A percentile compares a stretch with the other conserved stretches of the same genome.
Evolutionary conservation across 1,140 invertebrate species (phyloP).

Genomic region (Saxidomus purpurata): DNA sequence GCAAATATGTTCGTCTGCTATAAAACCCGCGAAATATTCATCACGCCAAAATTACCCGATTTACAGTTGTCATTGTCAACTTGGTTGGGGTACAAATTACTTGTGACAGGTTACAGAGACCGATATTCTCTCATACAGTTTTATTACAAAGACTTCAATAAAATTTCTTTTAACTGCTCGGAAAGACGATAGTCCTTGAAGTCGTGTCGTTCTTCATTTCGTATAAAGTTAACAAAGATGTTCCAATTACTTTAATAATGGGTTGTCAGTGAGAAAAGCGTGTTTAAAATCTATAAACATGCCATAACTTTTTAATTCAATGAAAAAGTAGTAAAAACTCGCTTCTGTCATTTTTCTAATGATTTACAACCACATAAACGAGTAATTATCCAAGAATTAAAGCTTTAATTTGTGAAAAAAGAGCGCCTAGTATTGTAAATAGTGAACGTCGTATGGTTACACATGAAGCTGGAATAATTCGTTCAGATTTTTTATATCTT

Average conservation of each 20-base stretch:
- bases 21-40: no score
- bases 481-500: neutral
- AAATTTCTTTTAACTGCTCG: neutral
- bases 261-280: constrained; percentile 16
- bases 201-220: neutral
- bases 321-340: constrained; percentile 41
- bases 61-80: neutral
- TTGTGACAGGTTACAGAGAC: neutral
- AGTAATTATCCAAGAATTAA: neutral
- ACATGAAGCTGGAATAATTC: neutral
- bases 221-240: constrained; percentile 29
- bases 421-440: neutral
- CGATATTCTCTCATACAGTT: neutral
- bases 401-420: constrained; percentile 3
- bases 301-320: constrained; percentile 45
- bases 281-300: constrained; percentile 47
- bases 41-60: no score
- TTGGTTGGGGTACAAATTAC: neutral
- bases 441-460: neutral
- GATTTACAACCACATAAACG: constrained; percentile 23
- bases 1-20: no score
- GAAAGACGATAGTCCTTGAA: neutral
- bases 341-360: constrained; percentile 14
- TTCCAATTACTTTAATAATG: constrained; percentile 10
- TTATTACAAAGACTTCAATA: constrained; percentile 10